A percentile compares a stretch with the other conserved stretches of the same genome.
Evolutionary conservation across 1,140 invertebrate genomes (phyloP).

Genomic region (Colletes gigas): DNA sequence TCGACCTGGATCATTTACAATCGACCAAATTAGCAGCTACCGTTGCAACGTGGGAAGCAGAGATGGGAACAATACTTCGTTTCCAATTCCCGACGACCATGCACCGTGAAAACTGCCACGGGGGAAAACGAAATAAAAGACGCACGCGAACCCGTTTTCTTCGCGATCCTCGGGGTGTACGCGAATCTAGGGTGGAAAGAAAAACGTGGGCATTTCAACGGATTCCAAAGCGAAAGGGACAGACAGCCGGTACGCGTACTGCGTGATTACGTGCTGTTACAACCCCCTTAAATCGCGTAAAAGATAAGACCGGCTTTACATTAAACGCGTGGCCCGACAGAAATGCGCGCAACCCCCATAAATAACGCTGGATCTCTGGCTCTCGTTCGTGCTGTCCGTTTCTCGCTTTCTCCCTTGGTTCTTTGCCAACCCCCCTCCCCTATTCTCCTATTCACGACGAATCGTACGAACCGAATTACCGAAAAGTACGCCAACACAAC

Average conservation of each 20-base stretch:
- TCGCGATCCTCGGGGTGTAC: conserved; percentile 4
- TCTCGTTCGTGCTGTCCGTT: conserved; percentile 18
- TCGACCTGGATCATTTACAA: background rate
- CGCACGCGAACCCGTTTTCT: background rate
- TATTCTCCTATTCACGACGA: background rate
- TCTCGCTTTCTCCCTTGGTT: background rate
- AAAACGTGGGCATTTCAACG: conserved; percentile 57
- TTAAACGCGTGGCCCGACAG: conserved; percentile 61
- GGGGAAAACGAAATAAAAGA: background rate
- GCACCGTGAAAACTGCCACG: background rate
- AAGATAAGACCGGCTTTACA: conserved; percentile 68
- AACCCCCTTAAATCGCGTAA: conserved; percentile 67
- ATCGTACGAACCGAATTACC: no score
- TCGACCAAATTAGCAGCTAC: conserved; percentile 21
- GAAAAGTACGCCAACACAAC: no score
- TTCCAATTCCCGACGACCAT: conserved; percentile 1
- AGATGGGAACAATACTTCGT: background rate
- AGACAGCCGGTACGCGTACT: conserved; percentile 43
- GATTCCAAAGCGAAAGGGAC: conserved; percentile 62
- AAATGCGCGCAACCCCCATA: conserved; percentile 61
- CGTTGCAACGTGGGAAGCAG: background rate
- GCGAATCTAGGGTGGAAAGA: conserved; percentile 31
- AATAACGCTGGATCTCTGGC: conserved; percentile 43
- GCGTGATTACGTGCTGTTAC: conserved; percentile 70
- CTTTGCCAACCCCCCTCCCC: background rate